These are phyloP conservation scores for Peromyscus maniculatus DNA, from an alignment of 2,113 vertebrate genomes.

Conservation along the genomic window DNA sequence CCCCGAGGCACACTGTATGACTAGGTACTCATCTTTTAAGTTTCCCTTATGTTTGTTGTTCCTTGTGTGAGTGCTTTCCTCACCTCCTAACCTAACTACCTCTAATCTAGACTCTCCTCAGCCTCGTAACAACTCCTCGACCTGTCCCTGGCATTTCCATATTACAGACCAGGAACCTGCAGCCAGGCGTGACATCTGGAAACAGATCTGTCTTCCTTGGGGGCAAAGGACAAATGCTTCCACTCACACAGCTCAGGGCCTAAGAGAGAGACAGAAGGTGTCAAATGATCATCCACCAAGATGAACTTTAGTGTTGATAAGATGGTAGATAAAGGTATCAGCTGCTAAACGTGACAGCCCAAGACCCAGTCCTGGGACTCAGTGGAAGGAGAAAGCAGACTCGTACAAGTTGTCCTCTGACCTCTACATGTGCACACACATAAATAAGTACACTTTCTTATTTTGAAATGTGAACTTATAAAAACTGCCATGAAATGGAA, in stretches of 20 bases:
- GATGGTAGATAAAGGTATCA: neutral
- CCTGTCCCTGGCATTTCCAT: neutral
- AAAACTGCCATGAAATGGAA: conserved; percentile 13
- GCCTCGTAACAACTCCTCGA: neutral
- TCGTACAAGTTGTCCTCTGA: neutral
- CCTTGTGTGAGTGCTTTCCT: conserved; percentile 16
- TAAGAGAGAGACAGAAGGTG: neutral
- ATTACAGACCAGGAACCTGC: neutral
- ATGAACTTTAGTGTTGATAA: neutral
- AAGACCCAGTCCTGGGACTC: neutral
- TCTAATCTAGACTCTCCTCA: neutral
- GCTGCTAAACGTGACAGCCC: neutral
- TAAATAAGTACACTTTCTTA: neutral
- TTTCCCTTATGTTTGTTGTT: neutral
- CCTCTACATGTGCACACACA: no score
- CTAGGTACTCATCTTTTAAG: neutral
- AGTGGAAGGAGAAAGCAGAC: neutral
- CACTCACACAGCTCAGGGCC: neutral
- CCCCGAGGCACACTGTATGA: no score
- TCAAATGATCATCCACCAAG: neutral
- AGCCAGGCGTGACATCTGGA: neutral
- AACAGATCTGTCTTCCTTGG: neutral
- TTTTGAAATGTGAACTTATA: neutral
- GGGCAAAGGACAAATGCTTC: neutral
- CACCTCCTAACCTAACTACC: neutral